Conservation (phyloP, 2,888 invertebrate species). For the Tiphia femorata region DNA sequence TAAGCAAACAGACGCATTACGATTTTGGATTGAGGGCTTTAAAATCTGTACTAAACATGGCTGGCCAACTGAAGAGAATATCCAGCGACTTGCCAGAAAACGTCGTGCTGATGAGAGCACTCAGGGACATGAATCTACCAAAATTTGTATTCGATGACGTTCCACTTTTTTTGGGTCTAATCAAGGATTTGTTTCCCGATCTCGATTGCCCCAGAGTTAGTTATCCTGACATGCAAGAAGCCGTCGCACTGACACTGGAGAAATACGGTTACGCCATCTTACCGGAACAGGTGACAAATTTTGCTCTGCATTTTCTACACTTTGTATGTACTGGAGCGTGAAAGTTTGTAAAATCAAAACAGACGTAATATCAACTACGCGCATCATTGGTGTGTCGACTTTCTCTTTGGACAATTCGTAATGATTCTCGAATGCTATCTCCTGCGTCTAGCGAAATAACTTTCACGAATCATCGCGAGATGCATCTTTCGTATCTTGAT, state of each 20-base stretch:
- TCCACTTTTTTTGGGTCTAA: slow-evolving; percentile 88
- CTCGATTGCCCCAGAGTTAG: slow-evolving; percentile 89
- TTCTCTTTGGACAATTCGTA: too few species aligned
- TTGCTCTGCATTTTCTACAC: too few species aligned
- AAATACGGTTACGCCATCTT: slow-evolving; percentile 78
- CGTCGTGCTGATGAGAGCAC: slow-evolving; percentile 89
- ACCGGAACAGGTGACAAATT: slow-evolving; percentile 76
- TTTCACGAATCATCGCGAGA: too few species aligned
- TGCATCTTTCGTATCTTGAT: too few species aligned
- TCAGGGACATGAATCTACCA: slow-evolving; percentile 93
- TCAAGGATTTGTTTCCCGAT: slow-evolving; percentile 91
- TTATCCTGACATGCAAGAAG: slow-evolving; percentile 88
- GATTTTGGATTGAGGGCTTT: slow-evolving; percentile 93
- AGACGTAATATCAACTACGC: too few species aligned
- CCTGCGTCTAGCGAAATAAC: too few species aligned
- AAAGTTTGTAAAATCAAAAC: too few species aligned
- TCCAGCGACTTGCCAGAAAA: slow-evolving; percentile 86
- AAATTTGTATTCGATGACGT: slow-evolving; percentile 95
- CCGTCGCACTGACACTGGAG: slow-evolving; percentile 79
- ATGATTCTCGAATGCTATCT: too few species aligned
- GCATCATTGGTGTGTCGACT: too few species aligned
- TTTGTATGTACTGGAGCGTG: too few species aligned
- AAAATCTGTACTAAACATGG: slow-evolving; percentile 93
- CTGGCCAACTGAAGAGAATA: slow-evolving; percentile 86
- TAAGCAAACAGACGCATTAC: slow-evolving; percentile 94